Conservation (phyloP, 2,113 vertebrate genomes). For the Callopanchax toddi region DNA sequence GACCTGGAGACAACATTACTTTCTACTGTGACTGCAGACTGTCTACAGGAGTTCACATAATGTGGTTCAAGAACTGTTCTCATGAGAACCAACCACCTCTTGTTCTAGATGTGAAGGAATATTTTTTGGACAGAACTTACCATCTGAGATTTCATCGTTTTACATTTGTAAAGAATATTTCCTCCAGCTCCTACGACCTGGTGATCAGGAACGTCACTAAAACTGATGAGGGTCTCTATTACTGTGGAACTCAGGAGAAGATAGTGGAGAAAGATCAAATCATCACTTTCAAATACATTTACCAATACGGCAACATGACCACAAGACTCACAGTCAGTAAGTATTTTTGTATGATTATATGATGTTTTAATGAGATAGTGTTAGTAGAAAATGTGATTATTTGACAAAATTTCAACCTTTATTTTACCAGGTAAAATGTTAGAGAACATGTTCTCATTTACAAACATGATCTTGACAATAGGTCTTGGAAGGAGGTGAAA, state of each 20-base stretch:
- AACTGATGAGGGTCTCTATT: too few relatives aligned
- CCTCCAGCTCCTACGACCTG: conserved; percentile 7
- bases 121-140: too few relatives aligned
- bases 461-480: too few relatives aligned
- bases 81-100: conserved; percentile 47
- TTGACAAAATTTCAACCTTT: too few relatives aligned
- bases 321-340: conserved; percentile 34
- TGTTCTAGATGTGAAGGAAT: background rate
- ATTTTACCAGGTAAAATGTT: too few relatives aligned
- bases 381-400: background rate
- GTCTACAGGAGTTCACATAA: background rate
- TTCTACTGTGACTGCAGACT: conserved; percentile 32
- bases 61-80: conserved; percentile 57
- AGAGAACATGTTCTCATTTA: too few relatives aligned
- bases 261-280: accelerated
- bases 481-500: too few relatives aligned
- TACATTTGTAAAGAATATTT: background rate
- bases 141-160: conserved; percentile 16
- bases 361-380: background rate
- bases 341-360: conserved; percentile 7
- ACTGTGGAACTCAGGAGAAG: conserved; percentile 20
- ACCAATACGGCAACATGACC: conserved; percentile 8
- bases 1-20: conserved; percentile 45
- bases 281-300: accelerated
- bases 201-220: conserved; percentile 27